phyloP scores from a whole-genome alignment of 2,888 invertebrate genomes.

The Euplexia lucipara region DNA sequence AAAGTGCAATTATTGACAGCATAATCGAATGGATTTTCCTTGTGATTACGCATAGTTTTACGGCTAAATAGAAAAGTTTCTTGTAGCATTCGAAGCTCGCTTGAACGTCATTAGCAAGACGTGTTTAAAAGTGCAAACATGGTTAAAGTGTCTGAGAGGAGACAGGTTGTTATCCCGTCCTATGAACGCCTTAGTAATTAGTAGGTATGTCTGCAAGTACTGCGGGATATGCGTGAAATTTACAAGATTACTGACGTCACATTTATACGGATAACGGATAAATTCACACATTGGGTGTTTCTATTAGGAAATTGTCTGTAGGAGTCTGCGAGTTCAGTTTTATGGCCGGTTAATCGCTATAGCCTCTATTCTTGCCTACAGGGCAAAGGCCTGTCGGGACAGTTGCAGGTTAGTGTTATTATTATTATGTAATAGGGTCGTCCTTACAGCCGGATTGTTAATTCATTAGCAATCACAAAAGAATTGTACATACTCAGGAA shows the following conservation, averaged over 20 bases:
- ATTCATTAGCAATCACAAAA: no score
- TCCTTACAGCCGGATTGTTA: no score
- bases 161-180: conserved; percentile 41
- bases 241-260: conserved; percentile 41
- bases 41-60: not conserved
- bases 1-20: not conserved
- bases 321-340: not conserved
- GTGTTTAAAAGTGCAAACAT: conserved; percentile 36
- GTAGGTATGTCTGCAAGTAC: conserved; percentile 25
- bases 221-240: conserved; percentile 22
- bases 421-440: no score
- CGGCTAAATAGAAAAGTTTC: not conserved
- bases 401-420: no score
- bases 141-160: conserved; percentile 36
- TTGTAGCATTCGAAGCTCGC: not conserved
- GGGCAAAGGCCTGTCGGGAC: no score
- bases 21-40: conserved; percentile 7
- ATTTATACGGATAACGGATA: conserved; percentile 8
- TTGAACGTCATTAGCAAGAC: conserved; percentile 7
- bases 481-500: no score
- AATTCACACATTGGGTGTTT: not conserved
- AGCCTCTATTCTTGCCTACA: no score
- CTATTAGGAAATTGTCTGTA: not conserved
- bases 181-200: conserved; percentile 48
- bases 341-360: not conserved